These are phyloP conservation scores for Mus caroli DNA, from an alignment of 2,797 vertebrate species.

Conservation along the genomic window DNA sequence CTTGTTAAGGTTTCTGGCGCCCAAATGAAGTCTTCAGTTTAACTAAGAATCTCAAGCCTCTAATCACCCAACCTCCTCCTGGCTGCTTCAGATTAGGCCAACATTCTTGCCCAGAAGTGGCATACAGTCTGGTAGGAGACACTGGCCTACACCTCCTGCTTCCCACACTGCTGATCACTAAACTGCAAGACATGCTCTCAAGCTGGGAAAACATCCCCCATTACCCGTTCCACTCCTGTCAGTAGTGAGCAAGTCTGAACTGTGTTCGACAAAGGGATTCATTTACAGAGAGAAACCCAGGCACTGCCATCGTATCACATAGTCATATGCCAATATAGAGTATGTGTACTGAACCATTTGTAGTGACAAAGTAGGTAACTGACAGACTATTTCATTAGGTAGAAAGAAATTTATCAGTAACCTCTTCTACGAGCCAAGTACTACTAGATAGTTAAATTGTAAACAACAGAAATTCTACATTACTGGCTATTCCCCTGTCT, in stretches of 20 bases:
- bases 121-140: background rate
- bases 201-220: slow-evolving; percentile 46
- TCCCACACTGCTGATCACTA: slow-evolving; percentile 60
- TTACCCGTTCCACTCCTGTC: slow-evolving; percentile 78
- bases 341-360: slow-evolving; percentile 68
- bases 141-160: background rate
- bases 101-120: slow-evolving; percentile 6
- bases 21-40: slow-evolving; percentile 81
- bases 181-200: slow-evolving; percentile 19
- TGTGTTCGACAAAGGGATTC: slow-evolving; percentile 84
- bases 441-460: slow-evolving; percentile 58
- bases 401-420: slow-evolving; percentile 50
- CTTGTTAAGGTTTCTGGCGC: slow-evolving; percentile 81
- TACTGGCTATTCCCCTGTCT: slow-evolving; percentile 47
- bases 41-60: slow-evolving; percentile 61
- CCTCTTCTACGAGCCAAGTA: slow-evolving; percentile 59
- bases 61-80: slow-evolving; percentile 23
- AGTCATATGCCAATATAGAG: slow-evolving; percentile 63
- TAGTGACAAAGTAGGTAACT: slow-evolving; percentile 77
- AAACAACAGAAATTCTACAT: slow-evolving; percentile 72
- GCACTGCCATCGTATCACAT: slow-evolving; percentile 73
- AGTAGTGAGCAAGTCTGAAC: slow-evolving; percentile 75
- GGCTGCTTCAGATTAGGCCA: slow-evolving; percentile 59
- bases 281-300: slow-evolving; percentile 81
- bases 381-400: slow-evolving; percentile 70